Evolutionary conservation across 2,113 vertebrate species (phyloP).

Genomic region (Tragelaphus imberbis): DNA sequence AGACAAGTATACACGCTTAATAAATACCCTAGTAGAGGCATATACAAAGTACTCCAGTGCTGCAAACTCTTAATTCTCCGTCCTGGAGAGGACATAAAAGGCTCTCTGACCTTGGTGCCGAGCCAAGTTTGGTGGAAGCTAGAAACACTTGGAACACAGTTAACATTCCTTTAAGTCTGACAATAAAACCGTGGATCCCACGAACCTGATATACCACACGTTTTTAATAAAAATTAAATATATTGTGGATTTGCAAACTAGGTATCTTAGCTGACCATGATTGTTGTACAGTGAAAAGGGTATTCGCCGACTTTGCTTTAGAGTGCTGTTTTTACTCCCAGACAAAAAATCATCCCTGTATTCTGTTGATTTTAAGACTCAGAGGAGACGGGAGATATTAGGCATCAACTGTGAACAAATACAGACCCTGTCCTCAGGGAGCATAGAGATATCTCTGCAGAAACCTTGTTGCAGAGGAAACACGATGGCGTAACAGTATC

Average conservation of each 20-base stretch:
- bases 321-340: not conserved
- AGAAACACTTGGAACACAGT: no score
- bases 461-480: not conserved
- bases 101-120: not conserved
- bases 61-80: accelerated
- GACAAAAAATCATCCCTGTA: not conserved
- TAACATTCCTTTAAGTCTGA: not conserved
- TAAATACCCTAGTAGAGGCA: accelerated
- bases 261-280: not conserved
- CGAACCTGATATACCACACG: accelerated
- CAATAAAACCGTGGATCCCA: not conserved
- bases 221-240: not conserved
- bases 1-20: not conserved
- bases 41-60: accelerated
- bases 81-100: not conserved
- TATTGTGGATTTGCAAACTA: not conserved
- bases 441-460: accelerated
- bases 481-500: no score
- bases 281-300: not conserved
- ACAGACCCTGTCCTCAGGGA: not conserved
- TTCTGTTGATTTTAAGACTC: not conserved
- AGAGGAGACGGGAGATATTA: not conserved
- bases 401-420: no score
- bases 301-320: not conserved
- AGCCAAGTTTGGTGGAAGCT: accelerated